Evolutionary conservation across 2,797 vertebrate species (phyloP).

Genomic region (Xiphorhynchus erythropygius): DNA sequence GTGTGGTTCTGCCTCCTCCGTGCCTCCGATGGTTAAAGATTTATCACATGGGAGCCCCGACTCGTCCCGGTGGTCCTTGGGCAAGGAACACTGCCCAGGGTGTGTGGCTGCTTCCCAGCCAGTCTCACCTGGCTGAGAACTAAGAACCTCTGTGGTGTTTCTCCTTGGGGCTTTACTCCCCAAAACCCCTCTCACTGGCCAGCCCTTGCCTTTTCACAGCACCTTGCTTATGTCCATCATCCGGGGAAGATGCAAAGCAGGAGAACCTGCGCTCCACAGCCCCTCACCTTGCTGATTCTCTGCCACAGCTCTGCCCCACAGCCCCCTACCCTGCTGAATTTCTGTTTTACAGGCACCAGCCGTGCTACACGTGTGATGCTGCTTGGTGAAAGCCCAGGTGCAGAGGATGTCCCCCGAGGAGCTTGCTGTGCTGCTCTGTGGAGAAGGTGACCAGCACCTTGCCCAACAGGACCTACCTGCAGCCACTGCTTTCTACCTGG

Average conservation of each 20-base stretch:
- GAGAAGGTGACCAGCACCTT: constrained; percentile 80
- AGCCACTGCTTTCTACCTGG: constrained; percentile 84
- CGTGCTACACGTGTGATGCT: fast-evolving
- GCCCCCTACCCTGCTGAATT: fast-evolving
- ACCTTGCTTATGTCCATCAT: too few relatives aligned
- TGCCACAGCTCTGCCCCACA: background rate
- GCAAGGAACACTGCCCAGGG: fast-evolving
- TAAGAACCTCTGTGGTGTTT: background rate
- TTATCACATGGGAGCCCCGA: background rate
- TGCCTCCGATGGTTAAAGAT: background rate
- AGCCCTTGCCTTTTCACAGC: background rate
- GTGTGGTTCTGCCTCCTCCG: too few relatives aligned
- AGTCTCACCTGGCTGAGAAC: fast-evolving
- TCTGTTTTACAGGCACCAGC: background rate
- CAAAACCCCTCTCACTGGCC: background rate
- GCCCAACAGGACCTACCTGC: constrained; percentile 66
- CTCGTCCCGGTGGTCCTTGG: fast-evolving
- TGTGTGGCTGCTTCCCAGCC: background rate
- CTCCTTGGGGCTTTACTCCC: background rate
- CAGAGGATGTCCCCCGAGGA: constrained; percentile 69
- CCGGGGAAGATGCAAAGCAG: background rate
- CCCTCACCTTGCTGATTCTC: fast-evolving
- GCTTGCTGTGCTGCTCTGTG: constrained; percentile 76
- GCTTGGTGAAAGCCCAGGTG: background rate
- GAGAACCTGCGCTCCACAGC: fast-evolving